phyloP scores from a whole-genome alignment of 2,888 invertebrate genomes.

The Microctonus hyperodae region DNA sequence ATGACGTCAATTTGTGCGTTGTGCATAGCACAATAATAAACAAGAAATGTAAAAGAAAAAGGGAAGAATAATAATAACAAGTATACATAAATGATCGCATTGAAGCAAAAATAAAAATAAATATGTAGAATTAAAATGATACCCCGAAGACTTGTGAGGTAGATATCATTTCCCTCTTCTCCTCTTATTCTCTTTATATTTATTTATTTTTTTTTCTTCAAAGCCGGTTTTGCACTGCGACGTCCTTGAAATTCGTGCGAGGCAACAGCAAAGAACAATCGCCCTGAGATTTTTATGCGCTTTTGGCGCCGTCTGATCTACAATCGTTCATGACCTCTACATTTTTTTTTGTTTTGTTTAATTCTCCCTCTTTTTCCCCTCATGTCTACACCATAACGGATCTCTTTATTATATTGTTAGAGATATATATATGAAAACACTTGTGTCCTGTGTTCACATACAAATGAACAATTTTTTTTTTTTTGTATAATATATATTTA shows the following conservation, averaged over 20 bases:
- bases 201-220: neutral
- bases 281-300: slow-evolving; percentile 26
- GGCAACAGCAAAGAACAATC: slow-evolving; percentile 50
- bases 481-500: too few species aligned
- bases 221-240: slow-evolving; percentile 36
- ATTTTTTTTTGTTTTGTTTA: slow-evolving; percentile 2
- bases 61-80: slow-evolving; percentile 19
- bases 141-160: slow-evolving; percentile 15
- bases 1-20: slow-evolving; percentile 24
- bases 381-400: slow-evolving; percentile 2
- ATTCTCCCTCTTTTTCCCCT: neutral
- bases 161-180: neutral
- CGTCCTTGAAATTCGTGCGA: slow-evolving; percentile 62
- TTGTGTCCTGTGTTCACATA: neutral
- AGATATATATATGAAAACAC: too few species aligned
- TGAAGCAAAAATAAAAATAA: slow-evolving; percentile 4
- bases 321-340: slow-evolving; percentile 33
- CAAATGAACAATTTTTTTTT: neutral
- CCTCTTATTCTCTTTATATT: slow-evolving; percentile 1
- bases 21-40: too few species aligned
- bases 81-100: too few species aligned
- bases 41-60: slow-evolving; percentile 23
- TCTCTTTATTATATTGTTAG: neutral
- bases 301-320: slow-evolving; percentile 36
- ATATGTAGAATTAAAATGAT: slow-evolving; percentile 18